A percentile compares a stretch with the other conserved stretches of the same genome.
Evolutionary conservation across 2,113 vertebrate species (phyloP).

Genomic region (Myxocyprinus asiaticus): DNA sequence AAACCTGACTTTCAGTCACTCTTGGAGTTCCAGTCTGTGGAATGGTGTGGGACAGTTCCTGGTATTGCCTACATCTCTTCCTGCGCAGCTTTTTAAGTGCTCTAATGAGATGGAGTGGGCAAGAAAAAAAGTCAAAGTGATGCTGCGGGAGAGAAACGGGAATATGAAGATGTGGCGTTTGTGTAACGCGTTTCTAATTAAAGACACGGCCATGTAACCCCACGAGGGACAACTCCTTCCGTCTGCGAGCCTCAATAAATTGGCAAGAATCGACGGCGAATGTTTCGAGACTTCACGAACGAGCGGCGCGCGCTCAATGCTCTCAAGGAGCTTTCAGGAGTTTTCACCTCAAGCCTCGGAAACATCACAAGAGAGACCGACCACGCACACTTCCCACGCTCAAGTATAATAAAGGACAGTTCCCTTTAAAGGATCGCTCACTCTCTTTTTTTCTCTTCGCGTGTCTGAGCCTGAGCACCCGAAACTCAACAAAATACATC

Average conservation of each 20-base stretch:
- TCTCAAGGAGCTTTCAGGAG: slow-evolving; percentile 28
- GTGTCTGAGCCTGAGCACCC: not conserved
- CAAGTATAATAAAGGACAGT: not conserved
- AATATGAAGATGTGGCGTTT: slow-evolving; percentile 58
- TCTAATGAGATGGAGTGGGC: slow-evolving; percentile 29
- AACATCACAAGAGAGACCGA: slow-evolving; percentile 5
- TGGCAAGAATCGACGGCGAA: slow-evolving; percentile 52
- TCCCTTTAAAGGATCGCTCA: slow-evolving; percentile 9
- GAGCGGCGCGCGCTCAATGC: slow-evolving; percentile 39
- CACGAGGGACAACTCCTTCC: slow-evolving; percentile 75
- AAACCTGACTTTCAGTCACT: slow-evolving; percentile 41
- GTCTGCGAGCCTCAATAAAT: slow-evolving; percentile 76
- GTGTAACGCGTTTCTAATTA: slow-evolving; percentile 64
- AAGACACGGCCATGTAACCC: slow-evolving; percentile 65
- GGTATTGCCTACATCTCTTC: slow-evolving; percentile 40
- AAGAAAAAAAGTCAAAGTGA: slow-evolving; percentile 6
- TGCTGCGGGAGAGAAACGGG: slow-evolving; percentile 61
- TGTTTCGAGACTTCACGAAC: slow-evolving; percentile 39
- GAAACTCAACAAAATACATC: slow-evolving; percentile 12
- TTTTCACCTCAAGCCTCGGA: slow-evolving; percentile 13
- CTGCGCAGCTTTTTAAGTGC: slow-evolving; percentile 30
- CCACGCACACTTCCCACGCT: slow-evolving; percentile 13
- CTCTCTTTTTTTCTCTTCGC: not conserved
- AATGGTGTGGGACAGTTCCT: slow-evolving; percentile 37
- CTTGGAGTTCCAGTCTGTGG: slow-evolving; percentile 30